phyloP scores from a whole-genome alignment of 2,797 vertebrate species.

The Tolypeutes matacus region DNA sequence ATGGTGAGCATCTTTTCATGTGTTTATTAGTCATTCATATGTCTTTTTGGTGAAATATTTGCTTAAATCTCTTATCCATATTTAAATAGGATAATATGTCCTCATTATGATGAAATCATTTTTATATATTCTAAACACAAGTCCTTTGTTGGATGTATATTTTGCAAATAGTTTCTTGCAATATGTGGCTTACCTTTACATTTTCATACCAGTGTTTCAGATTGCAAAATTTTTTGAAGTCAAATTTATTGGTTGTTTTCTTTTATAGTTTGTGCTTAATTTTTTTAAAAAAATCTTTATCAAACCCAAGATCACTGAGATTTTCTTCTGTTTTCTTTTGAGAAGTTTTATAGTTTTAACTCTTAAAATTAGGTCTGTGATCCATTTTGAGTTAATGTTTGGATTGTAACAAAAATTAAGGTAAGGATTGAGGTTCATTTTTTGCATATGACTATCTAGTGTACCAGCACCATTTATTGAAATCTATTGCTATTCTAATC shows the following conservation, averaged over 20 bases:
- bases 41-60: background rate
- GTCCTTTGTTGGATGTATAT: background rate
- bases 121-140: background rate
- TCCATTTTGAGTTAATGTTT: constrained; percentile 11
- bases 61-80: background rate
- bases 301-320: background rate
- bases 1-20: background rate
- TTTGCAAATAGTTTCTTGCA: background rate
- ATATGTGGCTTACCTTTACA: background rate
- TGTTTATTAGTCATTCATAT: background rate
- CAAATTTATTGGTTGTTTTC: background rate
- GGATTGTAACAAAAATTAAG: background rate
- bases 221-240: background rate
- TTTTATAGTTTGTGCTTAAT: background rate
- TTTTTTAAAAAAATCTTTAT: background rate
- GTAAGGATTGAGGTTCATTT: background rate
- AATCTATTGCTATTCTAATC: background rate
- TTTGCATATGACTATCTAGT: background rate
- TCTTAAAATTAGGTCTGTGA: background rate
- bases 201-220: background rate
- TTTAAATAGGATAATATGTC: background rate
- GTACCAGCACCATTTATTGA: background rate
- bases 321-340: background rate
- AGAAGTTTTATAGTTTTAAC: background rate
- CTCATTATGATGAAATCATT: background rate